These are phyloP conservation scores for Tapera naevia DNA, from an alignment of 2,797 vertebrate genomes.

Conservation along the genomic window DNA sequence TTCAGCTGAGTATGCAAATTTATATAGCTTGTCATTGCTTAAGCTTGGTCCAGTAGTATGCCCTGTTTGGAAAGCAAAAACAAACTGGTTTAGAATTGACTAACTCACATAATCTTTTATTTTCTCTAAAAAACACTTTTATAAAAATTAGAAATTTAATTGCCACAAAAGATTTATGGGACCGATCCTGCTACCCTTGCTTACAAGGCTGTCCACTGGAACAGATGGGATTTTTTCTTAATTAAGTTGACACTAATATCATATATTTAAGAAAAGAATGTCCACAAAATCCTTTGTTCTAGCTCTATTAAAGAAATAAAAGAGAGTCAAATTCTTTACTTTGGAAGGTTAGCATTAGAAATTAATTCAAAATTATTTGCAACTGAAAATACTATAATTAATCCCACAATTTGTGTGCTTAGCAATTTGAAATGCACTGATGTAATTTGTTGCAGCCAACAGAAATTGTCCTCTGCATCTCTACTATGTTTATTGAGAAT, in stretches of 20 bases:
- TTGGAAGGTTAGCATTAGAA: not conserved
- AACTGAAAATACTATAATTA: not conserved
- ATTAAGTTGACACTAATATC: not conserved
- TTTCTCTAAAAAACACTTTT: not conserved
- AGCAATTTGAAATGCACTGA: not conserved
- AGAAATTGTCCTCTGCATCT: not conserved
- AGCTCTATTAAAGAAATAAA: not conserved
- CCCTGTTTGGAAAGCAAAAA: constrained; percentile 62
- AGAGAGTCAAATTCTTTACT: not conserved
- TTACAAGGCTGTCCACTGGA: not conserved
- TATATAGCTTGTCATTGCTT: constrained; percentile 90
- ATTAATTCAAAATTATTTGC: not conserved
- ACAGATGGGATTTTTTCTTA: not conserved
- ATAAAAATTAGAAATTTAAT: not conserved
- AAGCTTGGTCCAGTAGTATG: constrained; percentile 86
- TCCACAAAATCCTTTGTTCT: not conserved
- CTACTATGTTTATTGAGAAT: not conserved
- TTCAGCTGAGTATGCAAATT: constrained; percentile 88
- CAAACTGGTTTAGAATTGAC: not conserved
- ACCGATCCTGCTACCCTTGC: not conserved
- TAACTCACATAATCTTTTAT: not conserved
- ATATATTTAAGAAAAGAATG: not conserved
- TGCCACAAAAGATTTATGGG: not conserved
- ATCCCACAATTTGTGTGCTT: not conserved
- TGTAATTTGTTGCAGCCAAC: not conserved